A percentile compares a stretch with the other conserved stretches of the same genome.
Evolutionary conservation across 2,888 invertebrate species (phyloP).

Genomic region (Caenorhabditis virilis): DNA sequence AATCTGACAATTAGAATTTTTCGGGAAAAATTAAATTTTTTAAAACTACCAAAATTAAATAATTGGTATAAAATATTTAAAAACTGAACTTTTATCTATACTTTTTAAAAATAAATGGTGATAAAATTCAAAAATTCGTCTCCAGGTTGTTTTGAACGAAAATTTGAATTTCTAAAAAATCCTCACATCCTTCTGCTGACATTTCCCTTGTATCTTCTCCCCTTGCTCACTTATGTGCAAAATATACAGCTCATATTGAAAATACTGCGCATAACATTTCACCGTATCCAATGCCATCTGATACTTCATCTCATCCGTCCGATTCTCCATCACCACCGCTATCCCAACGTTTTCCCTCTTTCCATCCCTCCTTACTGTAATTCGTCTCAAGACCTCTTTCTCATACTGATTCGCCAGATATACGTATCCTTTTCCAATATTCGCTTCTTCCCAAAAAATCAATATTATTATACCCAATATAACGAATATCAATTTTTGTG

Average conservation of each 20-base stretch:
- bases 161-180: not conserved
- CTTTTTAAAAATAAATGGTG: too few relatives aligned
- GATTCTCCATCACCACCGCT: conserved; percentile 6
- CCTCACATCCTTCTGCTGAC: conserved; percentile 42
- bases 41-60: too few relatives aligned
- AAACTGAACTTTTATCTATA: too few relatives aligned
- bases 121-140: too few relatives aligned
- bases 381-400: conserved; percentile 14
- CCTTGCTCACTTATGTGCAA: conserved; percentile 7
- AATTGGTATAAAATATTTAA: too few relatives aligned
- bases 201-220: conserved; percentile 5
- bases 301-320: conserved; percentile 16
- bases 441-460: conserved; percentile 17
- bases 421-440: conserved; percentile 14
- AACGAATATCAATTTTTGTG: conserved; percentile 11
- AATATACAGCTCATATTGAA: conserved; percentile 20
- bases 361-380: conserved; percentile 13
- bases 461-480: conserved; percentile 1
- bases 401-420: conserved; percentile 21
- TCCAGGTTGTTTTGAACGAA: not conserved
- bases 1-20: not conserved
- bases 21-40: too few relatives aligned
- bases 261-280: conserved; percentile 21
- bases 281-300: conserved; percentile 30
- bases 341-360: conserved; percentile 18